phyloP scores from a whole-genome alignment of 2,113 vertebrate species.

The Saguinus midas region DNA sequence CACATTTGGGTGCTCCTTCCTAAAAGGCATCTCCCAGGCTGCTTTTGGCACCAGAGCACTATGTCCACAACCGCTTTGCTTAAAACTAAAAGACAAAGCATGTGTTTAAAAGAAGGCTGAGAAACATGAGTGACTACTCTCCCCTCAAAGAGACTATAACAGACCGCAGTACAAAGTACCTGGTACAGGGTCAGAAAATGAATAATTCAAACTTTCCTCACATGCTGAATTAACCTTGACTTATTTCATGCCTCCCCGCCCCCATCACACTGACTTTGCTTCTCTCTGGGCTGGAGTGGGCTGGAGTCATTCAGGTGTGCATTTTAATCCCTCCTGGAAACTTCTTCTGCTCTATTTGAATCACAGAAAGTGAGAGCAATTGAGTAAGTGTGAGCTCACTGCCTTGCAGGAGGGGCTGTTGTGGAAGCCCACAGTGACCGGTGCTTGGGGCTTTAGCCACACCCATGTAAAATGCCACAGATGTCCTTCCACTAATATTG shows the following conservation, averaged over 20 bases:
- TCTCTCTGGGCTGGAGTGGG: slow-evolving; percentile 13
- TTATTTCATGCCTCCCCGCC: slow-evolving; percentile 65
- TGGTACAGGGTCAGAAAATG: slow-evolving; percentile 65
- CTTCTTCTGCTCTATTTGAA: slow-evolving; percentile 67
- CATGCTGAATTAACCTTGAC: slow-evolving; percentile 74
- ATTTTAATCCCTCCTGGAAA: slow-evolving; percentile 58
- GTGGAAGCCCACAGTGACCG: not conserved
- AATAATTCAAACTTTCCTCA: slow-evolving; percentile 72
- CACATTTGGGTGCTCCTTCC: not conserved
- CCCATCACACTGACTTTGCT: slow-evolving; percentile 14
- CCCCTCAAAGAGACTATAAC: not conserved
- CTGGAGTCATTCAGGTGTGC: slow-evolving; percentile 55
- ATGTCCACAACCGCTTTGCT: not conserved
- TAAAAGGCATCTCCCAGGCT: slow-evolving; percentile 4
- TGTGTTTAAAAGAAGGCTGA: not conserved
- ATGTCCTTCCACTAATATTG: not conserved
- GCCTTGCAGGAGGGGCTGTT: not conserved
- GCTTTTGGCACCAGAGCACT: not conserved
- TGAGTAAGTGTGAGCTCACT: not conserved
- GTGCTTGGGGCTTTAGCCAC: not conserved
- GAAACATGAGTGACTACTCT: not conserved
- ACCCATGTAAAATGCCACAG: not conserved
- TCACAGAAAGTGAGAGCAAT: slow-evolving; percentile 4
- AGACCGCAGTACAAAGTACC: not conserved
- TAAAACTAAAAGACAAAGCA: slow-evolving; percentile 2